Base-by-base conservation (phyloP, 1,140 invertebrate species). In the Neomicropteryx cornuta region DNA sequence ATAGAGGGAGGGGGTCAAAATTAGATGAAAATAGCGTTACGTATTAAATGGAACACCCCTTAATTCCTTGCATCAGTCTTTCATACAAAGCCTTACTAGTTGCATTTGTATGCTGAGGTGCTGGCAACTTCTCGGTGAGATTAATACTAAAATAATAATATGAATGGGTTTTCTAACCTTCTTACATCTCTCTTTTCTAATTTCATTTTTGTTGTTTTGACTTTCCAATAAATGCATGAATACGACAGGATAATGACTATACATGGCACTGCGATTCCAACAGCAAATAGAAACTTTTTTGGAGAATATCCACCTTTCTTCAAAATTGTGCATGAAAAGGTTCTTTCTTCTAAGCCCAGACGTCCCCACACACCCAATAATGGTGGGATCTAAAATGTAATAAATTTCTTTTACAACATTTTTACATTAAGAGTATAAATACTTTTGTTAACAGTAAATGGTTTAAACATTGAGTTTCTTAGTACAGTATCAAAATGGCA, bases 251-350 rank as follows among this genome's bases (percentile, higher is more conserved):
- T 81, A 43, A 91, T 91, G 3, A 84, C 81, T 2, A 86, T 47
- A 46, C 84, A 89, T 0, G 86, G 87, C 21, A 90, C 55, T 5
- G 86, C 68, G 50, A 91, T 87, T 3, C 83, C 87, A 42, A 90
- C 72, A 1, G 85, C 63, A 61, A 91, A 91, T 0, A 91, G 63
- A 33, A 85, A 78, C 53, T 88, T 88, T 63, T 91, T 91, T 1
- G 88, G 87, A 4, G 87, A 90, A 21, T 58, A 66, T 17, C 67
- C 74, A 11, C 77, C 75, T 50, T 84, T 83, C 43, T 76, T 73
- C 4, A 90, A 64, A 36, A 91, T 88, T 1, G 87, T 91, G 59
- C 87, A 91, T 0, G 85, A 89, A 55, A 89, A 90, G 2, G 83
- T 87, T 2, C 71, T 63, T 5, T 70, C 58, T 43, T 90, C 79